Evolutionary conservation across 2,797 vertebrate species (phyloP), one percentile per base, ranked within the genome.

Genomic region (Cryptoblepharus egeriae): DNA sequence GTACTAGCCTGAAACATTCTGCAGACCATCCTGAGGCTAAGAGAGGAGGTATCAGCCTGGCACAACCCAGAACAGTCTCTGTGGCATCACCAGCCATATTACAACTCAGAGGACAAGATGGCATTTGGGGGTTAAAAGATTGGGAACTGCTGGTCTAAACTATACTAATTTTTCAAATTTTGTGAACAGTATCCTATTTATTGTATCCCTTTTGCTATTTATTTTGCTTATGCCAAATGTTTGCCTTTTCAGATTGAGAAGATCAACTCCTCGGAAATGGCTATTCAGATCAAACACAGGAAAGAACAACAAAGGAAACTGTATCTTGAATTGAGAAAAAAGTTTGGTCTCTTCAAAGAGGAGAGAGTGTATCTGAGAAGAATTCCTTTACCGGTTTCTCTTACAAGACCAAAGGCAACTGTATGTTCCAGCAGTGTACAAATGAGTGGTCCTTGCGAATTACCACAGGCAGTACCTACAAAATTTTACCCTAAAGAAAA

Each of bases 291-390:
- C 84, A 86, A 80, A 82, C 82, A 71, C 60, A 86, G 37, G 79
- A 93, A 92, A 52, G 81, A 84, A 42, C 85, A 83, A 73, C 74
- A 69, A 45, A 65, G 90, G 90, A 93, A 91, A 87, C 91, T 65
- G 3, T 90, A 94, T 89, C 74, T 88, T 89, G 90, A 94, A 88
- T 83, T 96, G 85, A 95, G 94, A 91, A 93, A 87, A 77, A 90
- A 80, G 37, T 95, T 94, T 91, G 94, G 95, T 73, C 91, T 96
- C 30, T 88, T 32, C 75, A 96, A 95, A 88, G 93, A 95, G 77
- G 90, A 96, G 80, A 95, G 89, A 87, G 92, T 96, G 32, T 91
- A 81, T 70, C 93, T 96, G 52, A 94, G 55, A 16, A 95, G 90
- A 90, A 90, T 96, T 82, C 93, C 93, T 70, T 39, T 87, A 81